Percentiles rank a stretch among this genome's conserved stretches.
These are phyloP conservation scores for Orchesellides sinensis DNA, from an alignment of 2,888 invertebrate genomes.

Conservation along the genomic window DNA sequence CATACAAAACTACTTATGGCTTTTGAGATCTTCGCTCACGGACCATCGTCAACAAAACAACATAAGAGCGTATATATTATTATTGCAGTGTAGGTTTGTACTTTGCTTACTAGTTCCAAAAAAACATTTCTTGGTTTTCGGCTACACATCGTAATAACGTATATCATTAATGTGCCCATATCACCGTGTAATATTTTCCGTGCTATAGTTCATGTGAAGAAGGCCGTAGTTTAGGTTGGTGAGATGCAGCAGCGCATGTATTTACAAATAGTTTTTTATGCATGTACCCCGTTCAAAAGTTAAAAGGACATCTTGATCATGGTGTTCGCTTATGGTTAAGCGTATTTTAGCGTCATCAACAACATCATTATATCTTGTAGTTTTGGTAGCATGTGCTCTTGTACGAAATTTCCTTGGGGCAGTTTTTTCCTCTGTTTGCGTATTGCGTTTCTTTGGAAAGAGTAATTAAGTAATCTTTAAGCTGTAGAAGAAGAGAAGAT, in stretches of 20 bases:
- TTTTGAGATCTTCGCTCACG: neutral
- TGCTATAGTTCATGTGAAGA: no score
- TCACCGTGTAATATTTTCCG: neutral
- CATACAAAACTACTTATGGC: slow-evolving; percentile 28
- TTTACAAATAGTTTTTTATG: no score
- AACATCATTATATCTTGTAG: slow-evolving; percentile 1
- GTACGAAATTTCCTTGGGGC: neutral
- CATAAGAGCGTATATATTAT: neutral
- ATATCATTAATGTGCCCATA: neutral
- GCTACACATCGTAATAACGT: neutral
- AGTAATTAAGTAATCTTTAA: slow-evolving; percentile 17
- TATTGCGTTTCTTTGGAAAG: slow-evolving; percentile 27
- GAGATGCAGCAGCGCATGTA: no score
- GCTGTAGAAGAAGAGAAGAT: neutral
- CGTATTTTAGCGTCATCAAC: neutral
- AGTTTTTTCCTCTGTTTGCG: neutral
- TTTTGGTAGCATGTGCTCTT: neutral
- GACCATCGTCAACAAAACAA: slow-evolving; percentile 6
- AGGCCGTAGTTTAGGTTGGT: no score
- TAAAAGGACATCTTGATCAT: neutral
- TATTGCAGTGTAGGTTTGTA: neutral
- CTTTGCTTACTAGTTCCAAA: slow-evolving; percentile 2
- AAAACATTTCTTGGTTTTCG: neutral
- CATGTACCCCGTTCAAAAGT: neutral
- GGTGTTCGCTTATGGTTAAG: neutral